Percentiles rank a stretch among this genome's conserved stretches.
These are phyloP conservation scores for Drosophila ohnishii DNA, from an alignment of 1,140 invertebrate species.

Conservation along the genomic window DNA sequence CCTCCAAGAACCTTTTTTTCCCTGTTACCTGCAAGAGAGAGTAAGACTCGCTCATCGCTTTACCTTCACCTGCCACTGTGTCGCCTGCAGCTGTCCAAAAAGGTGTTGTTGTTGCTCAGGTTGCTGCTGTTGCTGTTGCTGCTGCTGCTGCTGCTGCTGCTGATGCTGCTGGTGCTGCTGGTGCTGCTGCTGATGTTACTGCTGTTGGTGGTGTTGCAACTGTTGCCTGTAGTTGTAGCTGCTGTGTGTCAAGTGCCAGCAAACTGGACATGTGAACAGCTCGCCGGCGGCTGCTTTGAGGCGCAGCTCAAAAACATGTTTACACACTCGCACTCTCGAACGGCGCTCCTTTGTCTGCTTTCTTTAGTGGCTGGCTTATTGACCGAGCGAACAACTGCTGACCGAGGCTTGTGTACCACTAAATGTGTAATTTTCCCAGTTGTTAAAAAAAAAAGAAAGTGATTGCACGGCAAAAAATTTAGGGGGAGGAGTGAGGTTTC, in stretches of 20 bases:
- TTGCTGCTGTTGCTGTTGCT: conserved; percentile 26
- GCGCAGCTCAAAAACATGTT: conserved; percentile 76
- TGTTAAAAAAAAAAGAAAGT: conserved; percentile 75
- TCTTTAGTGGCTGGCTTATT: conserved; percentile 64
- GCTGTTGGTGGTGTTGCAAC: conserved; percentile 41
- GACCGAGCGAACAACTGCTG: conserved; percentile 41
- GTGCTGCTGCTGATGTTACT: conserved; percentile 28
- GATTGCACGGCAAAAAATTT: conserved; percentile 29
- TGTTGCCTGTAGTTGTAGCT: conserved; percentile 49
- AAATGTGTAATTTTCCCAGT: conserved; percentile 69
- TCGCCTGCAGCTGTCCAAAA: conserved; percentile 72
- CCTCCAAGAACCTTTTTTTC: conserved; percentile 4
- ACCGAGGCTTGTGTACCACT: conserved; percentile 47
- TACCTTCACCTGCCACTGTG: conserved; percentile 58
- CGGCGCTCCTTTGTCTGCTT: conserved; percentile 58
- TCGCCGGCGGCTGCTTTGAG: conserved; percentile 65
- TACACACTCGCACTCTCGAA: conserved; percentile 58
- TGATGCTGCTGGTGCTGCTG: conserved; percentile 30
- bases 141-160: conserved; percentile 23
- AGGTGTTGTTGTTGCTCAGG: conserved; percentile 56
- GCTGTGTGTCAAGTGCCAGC: conserved; percentile 73
- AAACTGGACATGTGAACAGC: conserved; percentile 69
- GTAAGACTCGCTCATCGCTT: conserved; percentile 12
- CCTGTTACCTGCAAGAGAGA: neutral
- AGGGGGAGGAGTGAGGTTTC: neutral